These are phyloP conservation scores for Montipora cactus DNA, from an alignment of 64 coral and sea anemone genomes.

Conservation along the genomic window DNA sequence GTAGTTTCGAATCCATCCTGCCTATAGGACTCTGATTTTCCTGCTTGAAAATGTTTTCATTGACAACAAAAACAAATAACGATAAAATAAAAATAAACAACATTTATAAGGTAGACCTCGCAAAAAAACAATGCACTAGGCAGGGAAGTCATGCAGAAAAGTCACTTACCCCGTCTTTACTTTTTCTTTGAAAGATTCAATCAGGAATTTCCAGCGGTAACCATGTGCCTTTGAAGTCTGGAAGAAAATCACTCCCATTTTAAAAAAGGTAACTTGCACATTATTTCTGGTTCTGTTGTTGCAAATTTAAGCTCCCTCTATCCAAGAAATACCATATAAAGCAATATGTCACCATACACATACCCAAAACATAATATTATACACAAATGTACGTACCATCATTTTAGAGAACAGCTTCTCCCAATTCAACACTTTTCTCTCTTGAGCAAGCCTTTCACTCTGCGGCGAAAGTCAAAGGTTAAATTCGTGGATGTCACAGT, in stretches of 20 bases:
- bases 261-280: too few relatives aligned
- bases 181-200: constrained; percentile 98
- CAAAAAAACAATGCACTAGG: background rate
- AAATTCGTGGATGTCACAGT: background rate
- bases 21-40: too few relatives aligned
- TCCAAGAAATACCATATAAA: too few relatives aligned
- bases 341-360: too few relatives aligned
- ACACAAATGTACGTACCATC: constrained; percentile 67
- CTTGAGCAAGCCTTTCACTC: constrained; percentile 94
- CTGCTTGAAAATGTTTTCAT: too few relatives aligned
- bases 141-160: too few relatives aligned
- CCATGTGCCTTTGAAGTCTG: constrained; percentile 96
- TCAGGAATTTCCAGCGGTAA: constrained; percentile 98
- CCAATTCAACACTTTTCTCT: constrained; percentile 95
- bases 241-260: background rate
- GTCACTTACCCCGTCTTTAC: constrained; percentile 89
- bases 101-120: background rate
- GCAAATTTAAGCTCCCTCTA: too few relatives aligned
- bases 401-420: constrained; percentile 95
- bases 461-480: background rate
- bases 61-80: too few relatives aligned
- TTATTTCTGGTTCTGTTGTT: too few relatives aligned
- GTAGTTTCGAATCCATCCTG: too few relatives aligned
- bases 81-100: background rate
- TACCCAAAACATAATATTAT: too few relatives aligned